A percentile compares a stretch with the other conserved stretches of the same genome.
Conservation (phyloP, 1,140 invertebrate species). For the Sycobia sp. region DNA sequence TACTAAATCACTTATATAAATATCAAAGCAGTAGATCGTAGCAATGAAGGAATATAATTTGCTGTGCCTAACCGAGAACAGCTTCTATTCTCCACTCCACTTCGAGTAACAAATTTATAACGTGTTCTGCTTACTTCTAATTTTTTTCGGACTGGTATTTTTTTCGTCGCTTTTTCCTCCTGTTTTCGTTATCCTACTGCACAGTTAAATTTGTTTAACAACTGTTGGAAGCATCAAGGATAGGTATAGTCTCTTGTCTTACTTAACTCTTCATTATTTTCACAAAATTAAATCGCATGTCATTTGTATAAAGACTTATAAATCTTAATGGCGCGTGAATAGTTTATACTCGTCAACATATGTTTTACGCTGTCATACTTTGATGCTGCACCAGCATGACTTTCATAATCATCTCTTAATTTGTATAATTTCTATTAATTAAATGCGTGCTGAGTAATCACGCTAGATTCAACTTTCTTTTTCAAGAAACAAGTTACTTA, state of each 20-base stretch:
- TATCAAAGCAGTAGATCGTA: slow-evolving; percentile 3
- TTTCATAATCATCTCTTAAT: slow-evolving; percentile 14
- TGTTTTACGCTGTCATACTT: neutral
- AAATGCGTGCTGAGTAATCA: neutral
- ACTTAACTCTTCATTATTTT: slow-evolving; percentile 11
- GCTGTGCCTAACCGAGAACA: neutral
- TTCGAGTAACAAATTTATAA: slow-evolving; percentile 21
- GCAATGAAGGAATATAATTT: slow-evolving; percentile 9
- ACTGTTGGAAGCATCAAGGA: slow-evolving; percentile 52
- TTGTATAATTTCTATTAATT: slow-evolving; percentile 8
- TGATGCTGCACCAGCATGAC: slow-evolving; percentile 5
- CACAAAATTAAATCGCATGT: slow-evolving; percentile 16
- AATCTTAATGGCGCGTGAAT: slow-evolving; percentile 7
- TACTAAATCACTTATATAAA: neutral
- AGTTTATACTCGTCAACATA: neutral
- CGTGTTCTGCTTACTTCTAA: slow-evolving; percentile 5
- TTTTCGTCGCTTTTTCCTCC: slow-evolving; percentile 28
- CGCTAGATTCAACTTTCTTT: slow-evolving; percentile 2
- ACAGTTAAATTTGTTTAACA: slow-evolving; percentile 30
- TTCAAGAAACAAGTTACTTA: slow-evolving; percentile 7
- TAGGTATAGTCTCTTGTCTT: slow-evolving; percentile 35
- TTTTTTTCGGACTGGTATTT: slow-evolving; percentile 1
- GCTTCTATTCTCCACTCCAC: neutral
- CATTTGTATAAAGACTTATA: slow-evolving; percentile 13
- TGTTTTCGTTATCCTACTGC: slow-evolving; percentile 22